Base-by-base conservation (phyloP, 2,888 invertebrate genomes). In the Zele albiditarsus region DNA sequence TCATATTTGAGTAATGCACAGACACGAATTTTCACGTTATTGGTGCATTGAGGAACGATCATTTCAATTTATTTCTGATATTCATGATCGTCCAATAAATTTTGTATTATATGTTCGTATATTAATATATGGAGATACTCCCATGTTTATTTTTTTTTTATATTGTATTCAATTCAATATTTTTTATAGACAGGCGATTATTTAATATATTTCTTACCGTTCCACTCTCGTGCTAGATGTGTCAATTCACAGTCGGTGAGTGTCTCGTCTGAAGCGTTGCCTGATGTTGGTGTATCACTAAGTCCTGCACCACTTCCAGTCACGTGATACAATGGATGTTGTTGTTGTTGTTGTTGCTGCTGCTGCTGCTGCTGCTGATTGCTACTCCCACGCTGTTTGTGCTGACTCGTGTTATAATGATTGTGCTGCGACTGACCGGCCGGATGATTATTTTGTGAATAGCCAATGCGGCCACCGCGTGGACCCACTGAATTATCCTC, bases 201-300 rank as follows among this genome's bases (percentile, higher is more conserved):
- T 12, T 14, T 16, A 0, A 57, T 27, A 23, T 16, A 46, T 27
- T 25, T 4, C 74, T 74, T 23, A 74, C 74, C 74, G 81, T 95
- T 95, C 67, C 94, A 94, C 87, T 95, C 95, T 88, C 95, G 92
- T 85, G 95, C 95, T 84, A 95, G 92, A 76, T 89, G 88, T 84
- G 95, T 95, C 88, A 95, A 91, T 91, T 96, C 96, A 27, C 95
- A 94, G 90, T 95, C 96, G 49, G 95, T 95, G 85, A 95, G 92
- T 31, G 95, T 95, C 58, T 95, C 95, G 93, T 95, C 95, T 80
- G 95, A 95, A 80, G 94, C 95, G 94, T 95, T 95, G 89, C 95
- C 95, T 80, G 95, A 94, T 62, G 94, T 94, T 80, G 95, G 95
- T 87, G 95, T 94, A 91, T 95, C 93, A 89, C 95, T 94, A 84